These are phyloP conservation scores for Macrobrachium rosenbergii DNA, from an alignment of 1,140 invertebrate species.

Conservation along the genomic window DNA sequence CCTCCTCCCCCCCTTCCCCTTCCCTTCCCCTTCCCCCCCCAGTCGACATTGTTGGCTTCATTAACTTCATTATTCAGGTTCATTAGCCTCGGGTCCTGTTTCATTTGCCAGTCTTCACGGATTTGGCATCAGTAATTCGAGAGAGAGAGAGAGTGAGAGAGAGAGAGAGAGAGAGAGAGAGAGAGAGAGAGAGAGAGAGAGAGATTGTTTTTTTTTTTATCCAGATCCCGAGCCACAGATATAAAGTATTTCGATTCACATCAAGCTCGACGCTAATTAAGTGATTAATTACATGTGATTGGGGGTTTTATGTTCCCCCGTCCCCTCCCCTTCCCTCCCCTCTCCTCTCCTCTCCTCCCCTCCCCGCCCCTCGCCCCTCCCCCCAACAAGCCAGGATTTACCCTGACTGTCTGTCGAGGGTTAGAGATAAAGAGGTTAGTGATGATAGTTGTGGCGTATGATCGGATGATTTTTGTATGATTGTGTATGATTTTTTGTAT, in stretches of 20 bases:
- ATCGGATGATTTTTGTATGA: too few relatives aligned
- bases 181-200: too few relatives aligned
- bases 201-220: too few relatives aligned
- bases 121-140: slow-evolving; percentile 14
- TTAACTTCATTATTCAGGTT: not conserved
- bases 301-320: not conserved
- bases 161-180: too few relatives aligned
- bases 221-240: too few relatives aligned
- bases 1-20: not conserved
- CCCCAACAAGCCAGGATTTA: not conserved
- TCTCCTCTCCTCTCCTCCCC: not conserved
- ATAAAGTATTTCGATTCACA: not conserved
- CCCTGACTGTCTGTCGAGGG: too few relatives aligned
- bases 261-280: not conserved
- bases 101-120: not conserved
- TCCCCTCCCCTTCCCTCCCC: not conserved
- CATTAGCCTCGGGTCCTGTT: slow-evolving; percentile 20
- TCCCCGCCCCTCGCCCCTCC: not conserved
- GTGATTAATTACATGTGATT: not conserved
- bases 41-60: not conserved
- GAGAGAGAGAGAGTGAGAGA: too few relatives aligned
- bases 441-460: too few relatives aligned
- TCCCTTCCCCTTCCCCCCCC: slow-evolving; percentile 1
- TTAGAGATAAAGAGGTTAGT: too few relatives aligned
- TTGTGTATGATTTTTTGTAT: too few relatives aligned